Evolutionary conservation across 2,113 vertebrate genomes (phyloP).

Genomic region (Rhynchomys soricoides): DNA sequence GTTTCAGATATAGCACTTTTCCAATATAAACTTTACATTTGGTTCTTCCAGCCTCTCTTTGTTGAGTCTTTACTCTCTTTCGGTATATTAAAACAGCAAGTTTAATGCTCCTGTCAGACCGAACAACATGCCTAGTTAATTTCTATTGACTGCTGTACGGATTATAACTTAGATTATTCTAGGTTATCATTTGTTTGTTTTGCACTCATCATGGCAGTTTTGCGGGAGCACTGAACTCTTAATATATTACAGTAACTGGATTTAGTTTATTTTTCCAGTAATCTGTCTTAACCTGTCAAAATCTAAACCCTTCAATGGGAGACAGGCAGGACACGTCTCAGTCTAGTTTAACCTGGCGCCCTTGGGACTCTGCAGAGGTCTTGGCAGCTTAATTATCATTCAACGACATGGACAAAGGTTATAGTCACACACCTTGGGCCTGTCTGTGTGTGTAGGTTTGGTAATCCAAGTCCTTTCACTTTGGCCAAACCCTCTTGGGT

Average conservation of each 20-base stretch:
- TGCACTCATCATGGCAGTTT: not conserved
- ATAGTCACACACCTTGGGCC: not conserved
- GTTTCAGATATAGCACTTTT: slow-evolving; percentile 11
- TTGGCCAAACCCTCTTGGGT: not conserved
- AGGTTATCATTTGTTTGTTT: not conserved
- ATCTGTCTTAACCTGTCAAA: not conserved
- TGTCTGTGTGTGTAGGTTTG: not conserved
- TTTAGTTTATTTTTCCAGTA: slow-evolving; percentile 7
- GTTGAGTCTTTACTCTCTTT: slow-evolving; percentile 45
- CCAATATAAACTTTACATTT: slow-evolving; percentile 40
- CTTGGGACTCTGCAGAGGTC: not conserved
- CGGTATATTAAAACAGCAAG: slow-evolving; percentile 19
- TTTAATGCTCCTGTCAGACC: not conserved
- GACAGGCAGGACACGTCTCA: not conserved
- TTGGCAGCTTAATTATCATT: not conserved
- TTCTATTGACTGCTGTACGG: not conserved
- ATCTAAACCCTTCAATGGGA: not conserved
- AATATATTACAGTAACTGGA: not conserved
- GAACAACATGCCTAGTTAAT: not conserved
- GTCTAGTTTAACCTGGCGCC: slow-evolving; percentile 8
- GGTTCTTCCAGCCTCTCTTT: slow-evolving; percentile 23
- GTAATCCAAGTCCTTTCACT: not conserved
- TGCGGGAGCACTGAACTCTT: not conserved
- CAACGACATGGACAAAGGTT: not conserved
- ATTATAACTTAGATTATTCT: not conserved